Evolutionary conservation across 2,888 invertebrate genomes (phyloP).

Genomic region (Noctua janthina): DNA sequence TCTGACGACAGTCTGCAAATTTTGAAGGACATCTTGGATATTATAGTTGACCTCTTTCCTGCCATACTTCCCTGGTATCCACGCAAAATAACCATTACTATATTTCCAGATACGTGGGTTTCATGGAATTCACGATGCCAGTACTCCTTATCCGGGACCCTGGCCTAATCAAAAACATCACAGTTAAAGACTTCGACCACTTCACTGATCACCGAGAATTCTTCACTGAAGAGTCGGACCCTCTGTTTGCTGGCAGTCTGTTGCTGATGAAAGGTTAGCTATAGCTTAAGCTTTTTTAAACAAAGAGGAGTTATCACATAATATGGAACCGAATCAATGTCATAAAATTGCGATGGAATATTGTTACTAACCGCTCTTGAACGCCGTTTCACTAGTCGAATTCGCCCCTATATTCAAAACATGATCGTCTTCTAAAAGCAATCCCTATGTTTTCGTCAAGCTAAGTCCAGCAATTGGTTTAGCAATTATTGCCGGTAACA

Average conservation of each 20-base stretch:
- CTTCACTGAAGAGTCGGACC: conserved; percentile 81
- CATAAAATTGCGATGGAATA: neutral
- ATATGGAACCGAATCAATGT: neutral
- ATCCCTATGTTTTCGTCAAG: neutral
- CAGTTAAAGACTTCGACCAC: conserved; percentile 90
- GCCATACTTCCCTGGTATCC: conserved; percentile 10
- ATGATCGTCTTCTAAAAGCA: neutral
- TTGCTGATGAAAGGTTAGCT: conserved; percentile 80
- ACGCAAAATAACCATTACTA: neutral
- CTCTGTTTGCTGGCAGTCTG: conserved; percentile 81
- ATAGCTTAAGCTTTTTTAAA: neutral
- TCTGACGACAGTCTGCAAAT: neutral
- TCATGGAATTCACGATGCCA: conserved; percentile 83
- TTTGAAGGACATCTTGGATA: neutral
- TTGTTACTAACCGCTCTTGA: neutral
- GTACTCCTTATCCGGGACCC: conserved; percentile 87
- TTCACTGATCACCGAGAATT: conserved; percentile 87
- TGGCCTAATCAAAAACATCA: conserved; percentile 88
- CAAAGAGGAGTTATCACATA: neutral
- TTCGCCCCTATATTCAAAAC: neutral
- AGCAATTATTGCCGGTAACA: neutral
- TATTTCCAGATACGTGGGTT: conserved; percentile 81
- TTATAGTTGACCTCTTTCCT: neutral
- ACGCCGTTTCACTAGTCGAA: neutral
- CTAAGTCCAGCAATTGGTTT: neutral